Percentiles rank a stretch among this genome's conserved stretches.
Evolutionary conservation across 2,797 vertebrate species (phyloP).

Genomic region (Alcedo atthis): DNA sequence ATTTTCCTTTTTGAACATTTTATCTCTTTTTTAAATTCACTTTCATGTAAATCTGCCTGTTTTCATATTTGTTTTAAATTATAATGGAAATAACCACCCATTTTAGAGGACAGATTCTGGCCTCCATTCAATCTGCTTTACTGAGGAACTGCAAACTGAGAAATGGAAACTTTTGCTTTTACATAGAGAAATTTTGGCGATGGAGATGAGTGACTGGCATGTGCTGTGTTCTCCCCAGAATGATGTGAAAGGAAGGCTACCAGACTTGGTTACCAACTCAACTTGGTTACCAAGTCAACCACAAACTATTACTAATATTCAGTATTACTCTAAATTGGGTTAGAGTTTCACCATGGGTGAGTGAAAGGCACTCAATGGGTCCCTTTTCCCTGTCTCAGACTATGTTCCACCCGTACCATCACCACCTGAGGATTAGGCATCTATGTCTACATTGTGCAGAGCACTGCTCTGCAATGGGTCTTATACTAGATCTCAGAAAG

Average conservation of each 20-base stretch:
- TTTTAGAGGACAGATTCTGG: neutral
- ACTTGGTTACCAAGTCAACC: too few relatives aligned
- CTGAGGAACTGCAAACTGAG: neutral
- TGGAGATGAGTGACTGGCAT: neutral
- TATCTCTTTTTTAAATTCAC: neutral
- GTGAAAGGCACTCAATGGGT: neutral
- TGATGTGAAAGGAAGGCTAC: neutral
- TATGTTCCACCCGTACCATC: neutral
- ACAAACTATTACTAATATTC: neutral
- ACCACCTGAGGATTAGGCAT: neutral
- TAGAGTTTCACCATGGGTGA: neutral
- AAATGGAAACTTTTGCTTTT: neutral
- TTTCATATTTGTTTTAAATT: neutral
- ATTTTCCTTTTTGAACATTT: neutral
- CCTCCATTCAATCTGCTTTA: neutral
- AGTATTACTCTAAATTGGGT: neutral
- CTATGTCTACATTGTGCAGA: accelerated
- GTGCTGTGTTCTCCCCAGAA: neutral
- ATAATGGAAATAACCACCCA: neutral
- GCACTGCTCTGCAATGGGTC: accelerated
- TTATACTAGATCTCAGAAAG: neutral
- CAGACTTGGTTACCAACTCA: neutral
- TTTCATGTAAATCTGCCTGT: neutral
- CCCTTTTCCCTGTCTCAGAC: neutral
- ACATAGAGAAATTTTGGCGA: neutral